Conservation (phyloP, 2,113 vertebrate species). For the Plecotus auritus region DNA sequence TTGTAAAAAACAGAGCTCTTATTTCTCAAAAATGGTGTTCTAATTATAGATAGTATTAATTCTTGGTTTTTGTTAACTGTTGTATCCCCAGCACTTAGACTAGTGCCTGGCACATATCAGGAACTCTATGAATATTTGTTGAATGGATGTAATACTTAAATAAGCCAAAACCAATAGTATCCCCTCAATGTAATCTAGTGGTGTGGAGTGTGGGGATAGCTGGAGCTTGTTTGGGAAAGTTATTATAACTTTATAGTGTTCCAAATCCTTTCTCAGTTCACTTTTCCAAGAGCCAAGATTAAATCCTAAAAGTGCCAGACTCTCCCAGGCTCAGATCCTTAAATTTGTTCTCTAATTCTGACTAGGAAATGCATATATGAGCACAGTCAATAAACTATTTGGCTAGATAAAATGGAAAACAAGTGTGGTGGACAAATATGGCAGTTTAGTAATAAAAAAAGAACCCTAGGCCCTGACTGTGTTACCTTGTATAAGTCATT, state of each 20-base stretch:
- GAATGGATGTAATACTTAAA: not conserved
- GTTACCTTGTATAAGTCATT: not conserved
- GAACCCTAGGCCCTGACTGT: not conserved
- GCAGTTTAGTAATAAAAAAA: constrained; percentile 12
- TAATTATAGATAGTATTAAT: constrained; percentile 2
- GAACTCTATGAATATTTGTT: not conserved
- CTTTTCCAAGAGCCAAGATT: not conserved
- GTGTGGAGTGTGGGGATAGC: not conserved
- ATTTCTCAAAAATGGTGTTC: not conserved
- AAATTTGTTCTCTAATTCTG: constrained; percentile 11
- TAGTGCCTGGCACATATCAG: not conserved
- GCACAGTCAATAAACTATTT: not conserved
- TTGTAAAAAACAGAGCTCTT: constrained; percentile 29
- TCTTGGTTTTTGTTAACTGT: not conserved
- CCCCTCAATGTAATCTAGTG: not conserved
- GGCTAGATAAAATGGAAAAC: constrained; percentile 1
- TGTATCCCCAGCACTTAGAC: not conserved
- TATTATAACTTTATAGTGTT: constrained; percentile 30
- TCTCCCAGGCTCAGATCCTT: not conserved
- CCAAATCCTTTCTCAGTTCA: not conserved
- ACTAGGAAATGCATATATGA: not conserved
- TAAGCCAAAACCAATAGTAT: not conserved
- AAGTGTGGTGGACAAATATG: not conserved
- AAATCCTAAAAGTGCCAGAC: not conserved
- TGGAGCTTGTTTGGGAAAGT: not conserved